Evolutionary conservation across 2,888 invertebrate genomes (phyloP).

Genomic region (Onchidella celtica): DNA sequence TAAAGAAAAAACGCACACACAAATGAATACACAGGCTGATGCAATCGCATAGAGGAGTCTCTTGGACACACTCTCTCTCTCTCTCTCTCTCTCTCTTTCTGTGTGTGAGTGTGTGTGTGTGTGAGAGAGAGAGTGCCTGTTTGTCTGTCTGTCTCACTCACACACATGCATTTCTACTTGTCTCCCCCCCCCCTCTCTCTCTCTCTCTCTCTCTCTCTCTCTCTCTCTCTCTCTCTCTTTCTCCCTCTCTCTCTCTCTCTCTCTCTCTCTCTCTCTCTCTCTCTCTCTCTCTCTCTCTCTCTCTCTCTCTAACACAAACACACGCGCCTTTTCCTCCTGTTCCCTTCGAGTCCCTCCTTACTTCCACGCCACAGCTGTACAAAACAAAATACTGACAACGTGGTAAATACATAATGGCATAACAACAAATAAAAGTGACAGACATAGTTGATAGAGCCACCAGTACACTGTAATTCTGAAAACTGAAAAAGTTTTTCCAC

Average conservation of each 20-base stretch:
- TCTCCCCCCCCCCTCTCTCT: neutral
- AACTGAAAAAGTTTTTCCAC: no score
- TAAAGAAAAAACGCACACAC: neutral
- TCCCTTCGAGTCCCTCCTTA: neutral
- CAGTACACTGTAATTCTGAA: no score
- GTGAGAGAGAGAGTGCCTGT: neutral
- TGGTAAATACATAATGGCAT: no score
- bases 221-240: neutral
- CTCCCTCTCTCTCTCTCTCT: neutral
- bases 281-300: neutral
- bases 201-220: neutral
- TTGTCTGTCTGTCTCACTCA: neutral
- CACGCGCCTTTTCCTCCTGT: neutral
- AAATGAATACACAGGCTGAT: neutral
- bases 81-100: slow-evolving; percentile 31
- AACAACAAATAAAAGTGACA: no score
- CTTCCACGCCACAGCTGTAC: no score
- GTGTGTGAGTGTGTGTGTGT: slow-evolving; percentile 4
- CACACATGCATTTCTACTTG: neutral
- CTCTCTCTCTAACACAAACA: neutral
- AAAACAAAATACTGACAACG: no score
- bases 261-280: neutral
- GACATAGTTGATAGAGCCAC: no score
- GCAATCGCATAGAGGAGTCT: neutral
- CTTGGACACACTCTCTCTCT: slow-evolving; percentile 9